Evolutionary conservation across 2,888 invertebrate genomes (phyloP), one percentile per base, ranked within the genome.

Genomic region (Ochropleura plecta): DNA sequence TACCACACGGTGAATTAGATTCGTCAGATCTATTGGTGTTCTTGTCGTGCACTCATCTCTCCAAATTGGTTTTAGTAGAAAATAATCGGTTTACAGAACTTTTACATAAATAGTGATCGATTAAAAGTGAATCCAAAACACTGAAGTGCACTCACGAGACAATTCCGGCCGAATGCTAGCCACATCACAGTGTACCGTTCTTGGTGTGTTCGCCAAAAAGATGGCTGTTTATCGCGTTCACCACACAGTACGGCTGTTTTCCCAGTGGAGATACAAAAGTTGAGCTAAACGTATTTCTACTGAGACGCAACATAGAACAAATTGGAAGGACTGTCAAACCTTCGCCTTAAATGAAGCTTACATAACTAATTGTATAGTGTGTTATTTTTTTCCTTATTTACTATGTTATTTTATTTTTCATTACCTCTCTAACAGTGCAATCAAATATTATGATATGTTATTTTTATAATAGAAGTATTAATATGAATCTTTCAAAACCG

Each of bases 261-360:
- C 42, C 66, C 79, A 79, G 84, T 82, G 78, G 84, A 82, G 78
- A 80, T 86, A 78, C 83, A 70, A 63, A 76, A 85, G 80, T 76
- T 85, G 76, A 84, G 64, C 76, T 84, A 70, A 68, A 78, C 67
- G 80, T 83, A 84, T 81, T 87, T 84, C 87, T 78, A 60, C 82
- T 84, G 81, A 80, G 86, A 86, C 86, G 85, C 88, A 88, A 88
- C 88, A 88, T 88, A 88, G 86, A 86, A 80, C 82, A 75, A 76
- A 66, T 78, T 81, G 79, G 83, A 81, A 79, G 77, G 72, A 72
- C 64, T 57, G 64, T 70, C 66, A 71, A 51, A 69, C 75, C 79
- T 73, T 76, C 83, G 69, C 79, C 79, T 75, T 66, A 62, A 5
- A 68, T 20, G 68, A 82, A 82, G 82, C 72, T 78, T 72, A 78